Evolutionary conservation across 35 echinoderm and acorn worm species (phyloP).

Genomic region (Acanthaster planci): DNA sequence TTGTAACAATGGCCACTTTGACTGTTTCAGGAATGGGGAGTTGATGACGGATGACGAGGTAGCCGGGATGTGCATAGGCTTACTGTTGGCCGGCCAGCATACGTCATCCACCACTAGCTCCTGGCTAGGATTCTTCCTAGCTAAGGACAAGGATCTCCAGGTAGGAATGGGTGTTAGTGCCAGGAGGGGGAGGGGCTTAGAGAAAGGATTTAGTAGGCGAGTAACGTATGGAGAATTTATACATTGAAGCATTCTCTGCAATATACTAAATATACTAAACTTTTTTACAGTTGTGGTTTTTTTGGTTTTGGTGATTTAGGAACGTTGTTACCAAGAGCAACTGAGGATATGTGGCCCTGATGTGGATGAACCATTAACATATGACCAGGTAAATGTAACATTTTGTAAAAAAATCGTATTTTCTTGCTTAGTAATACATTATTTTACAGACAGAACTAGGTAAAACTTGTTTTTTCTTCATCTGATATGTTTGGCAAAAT

Average conservation of each 20-base stretch:
- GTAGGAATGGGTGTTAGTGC: no score
- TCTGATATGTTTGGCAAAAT: no score
- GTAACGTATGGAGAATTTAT: no score
- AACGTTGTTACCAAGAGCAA: constrained; percentile 59
- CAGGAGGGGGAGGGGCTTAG: no score
- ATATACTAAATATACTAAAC: no score
- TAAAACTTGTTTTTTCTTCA: no score
- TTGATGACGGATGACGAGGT: constrained; percentile 64
- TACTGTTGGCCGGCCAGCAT: constrained; percentile 69
- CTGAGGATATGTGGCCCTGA: constrained; percentile 37
- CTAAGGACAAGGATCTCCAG: constrained; percentile 72
- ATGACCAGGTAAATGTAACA: constrained; percentile 85
- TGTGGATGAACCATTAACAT: neutral
- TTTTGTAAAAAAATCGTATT: no score
- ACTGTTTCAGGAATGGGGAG: constrained; percentile 29
- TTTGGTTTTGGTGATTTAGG: constrained; percentile 1
- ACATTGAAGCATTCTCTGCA: no score
- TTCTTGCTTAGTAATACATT: no score
- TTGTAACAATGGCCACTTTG: neutral
- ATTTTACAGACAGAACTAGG: no score
- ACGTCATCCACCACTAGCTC: constrained; percentile 76
- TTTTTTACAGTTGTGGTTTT: no score
- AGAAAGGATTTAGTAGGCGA: no score
- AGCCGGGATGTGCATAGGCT: constrained; percentile 73
- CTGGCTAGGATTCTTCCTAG: constrained; percentile 72